Evolutionary conservation across 2,888 invertebrate genomes (phyloP), one percentile per base, ranked within the genome.

Genomic region (Tethea ocularis): DNA sequence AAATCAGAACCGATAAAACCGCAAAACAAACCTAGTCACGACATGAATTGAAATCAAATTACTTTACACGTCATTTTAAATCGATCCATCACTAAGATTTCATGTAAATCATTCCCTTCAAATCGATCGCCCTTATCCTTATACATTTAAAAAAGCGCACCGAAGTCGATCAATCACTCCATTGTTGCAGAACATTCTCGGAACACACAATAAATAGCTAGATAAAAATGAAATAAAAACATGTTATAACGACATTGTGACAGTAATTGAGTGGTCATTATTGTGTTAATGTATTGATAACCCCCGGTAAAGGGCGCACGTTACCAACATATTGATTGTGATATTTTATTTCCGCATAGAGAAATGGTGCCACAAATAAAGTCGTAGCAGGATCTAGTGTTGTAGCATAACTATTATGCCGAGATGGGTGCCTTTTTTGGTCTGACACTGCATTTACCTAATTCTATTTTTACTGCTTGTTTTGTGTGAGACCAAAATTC

Each of bases 201-300:
- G 63, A 64, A 62, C 63, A 58, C 59, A 52, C 60, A 69, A 65
- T 78, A 74, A 74, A 73, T 69, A 69, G 62, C 66, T 70, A 72
- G 69, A 78, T 79, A 80, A 83, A 80, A 80, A 81, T 73, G 70
- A 72, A 70, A 77, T 54, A 74, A 75, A 75, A 68, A 71, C 70
- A 68, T 66, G 74, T 33, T 20, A 54, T 13, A 75, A 66, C 66
- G 73, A 76, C 75, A 77, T 74, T 74, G 67, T 80, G 84, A 85
- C 84, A 81, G 73, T 86, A 84, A 87, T 86, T 78, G 86, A 80
- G 75, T 76, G 72, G 71, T 69, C 70, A 74, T 78, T 80, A 79
- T 78, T 77, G 78, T 46, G 46, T 55, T 51, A 52, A 24, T 55
- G 52, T 36, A 33, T 8, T 57, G 51, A n/a, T 22, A 57, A 52